These are phyloP conservation scores for Cheumatopsyche charites DNA, from an alignment of 1,140 invertebrate species.

Conservation along the genomic window DNA sequence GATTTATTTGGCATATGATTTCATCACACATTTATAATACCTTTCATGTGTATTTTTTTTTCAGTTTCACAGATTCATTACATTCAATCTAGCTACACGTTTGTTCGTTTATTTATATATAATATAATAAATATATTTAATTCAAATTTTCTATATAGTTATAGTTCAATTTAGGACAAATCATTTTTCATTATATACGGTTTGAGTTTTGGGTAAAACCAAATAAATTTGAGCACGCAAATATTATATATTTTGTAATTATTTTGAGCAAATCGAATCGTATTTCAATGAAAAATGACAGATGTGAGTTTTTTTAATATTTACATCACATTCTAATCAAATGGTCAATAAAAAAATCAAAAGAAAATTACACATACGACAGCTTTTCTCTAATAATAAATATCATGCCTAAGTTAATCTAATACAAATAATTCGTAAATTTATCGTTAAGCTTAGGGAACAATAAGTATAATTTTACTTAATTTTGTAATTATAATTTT, in stretches of 20 bases:
- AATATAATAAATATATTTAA: conserved; percentile 4
- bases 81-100: conserved; percentile 25
- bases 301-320: not conserved
- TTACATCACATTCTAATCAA: conserved; percentile 4
- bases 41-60: conserved; percentile 19
- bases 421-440: conserved; percentile 20
- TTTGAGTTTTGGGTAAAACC: too few relatives aligned
- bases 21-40: conserved; percentile 11
- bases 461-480: conserved; percentile 27
- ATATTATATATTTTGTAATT: too few relatives aligned
- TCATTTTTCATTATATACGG: not conserved
- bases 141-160: conserved; percentile 8
- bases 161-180: conserved; percentile 26
- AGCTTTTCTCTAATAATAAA: not conserved
- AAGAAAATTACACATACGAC: not conserved
- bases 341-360: not conserved
- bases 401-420: conserved; percentile 10
- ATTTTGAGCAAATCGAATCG: conserved; percentile 5
- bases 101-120: conserved; percentile 21
- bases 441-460: conserved; percentile 20
- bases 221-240: too few relatives aligned
- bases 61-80: conserved; percentile 19
- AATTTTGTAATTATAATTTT: conserved; percentile 1
- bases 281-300: not conserved
- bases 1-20: conserved; percentile 25